A percentile compares a stretch with the other conserved stretches of the same genome.
Conservation (phyloP, 1,140 invertebrate genomes). For the Procambarus clarkii region DNA sequence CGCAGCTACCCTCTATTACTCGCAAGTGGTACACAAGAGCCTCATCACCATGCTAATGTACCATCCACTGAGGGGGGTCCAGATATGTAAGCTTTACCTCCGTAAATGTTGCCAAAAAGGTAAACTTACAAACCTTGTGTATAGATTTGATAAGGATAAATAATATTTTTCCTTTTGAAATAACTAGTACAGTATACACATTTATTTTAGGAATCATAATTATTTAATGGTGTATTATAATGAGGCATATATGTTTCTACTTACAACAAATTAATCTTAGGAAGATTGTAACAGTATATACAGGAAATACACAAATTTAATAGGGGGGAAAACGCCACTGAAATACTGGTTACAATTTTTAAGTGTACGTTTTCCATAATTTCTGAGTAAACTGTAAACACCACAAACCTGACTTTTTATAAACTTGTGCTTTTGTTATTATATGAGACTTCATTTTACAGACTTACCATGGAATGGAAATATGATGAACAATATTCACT, state of each 20-base stretch:
- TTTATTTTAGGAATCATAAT: constrained; percentile 69
- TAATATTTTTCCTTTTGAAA: constrained; percentile 3
- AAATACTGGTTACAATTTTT: constrained; percentile 58
- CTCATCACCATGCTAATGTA: too few species aligned
- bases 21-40: too few species aligned
- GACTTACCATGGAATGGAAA: not conserved
- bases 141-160: not conserved
- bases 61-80: too few species aligned
- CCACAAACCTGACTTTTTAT: constrained; percentile 25
- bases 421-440: constrained; percentile 62
- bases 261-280: constrained; percentile 67
- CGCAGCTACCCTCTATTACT: too few species aligned
- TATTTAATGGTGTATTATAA: constrained; percentile 48
- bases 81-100: too few species aligned
- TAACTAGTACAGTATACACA: constrained; percentile 60
- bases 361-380: constrained; percentile 31
- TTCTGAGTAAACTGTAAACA: constrained; percentile 43
- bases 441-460: not conserved
- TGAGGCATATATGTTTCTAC: constrained; percentile 68
- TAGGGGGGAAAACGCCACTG: constrained; percentile 26
- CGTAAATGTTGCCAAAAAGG: too few species aligned
- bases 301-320: constrained; percentile 54
- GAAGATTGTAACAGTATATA: constrained; percentile 67
- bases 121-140: too few species aligned
- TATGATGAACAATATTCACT: not conserved